These are phyloP conservation scores for Ophiodon elongatus DNA, from an alignment of 2,113 vertebrate species.

Conservation along the genomic window DNA sequence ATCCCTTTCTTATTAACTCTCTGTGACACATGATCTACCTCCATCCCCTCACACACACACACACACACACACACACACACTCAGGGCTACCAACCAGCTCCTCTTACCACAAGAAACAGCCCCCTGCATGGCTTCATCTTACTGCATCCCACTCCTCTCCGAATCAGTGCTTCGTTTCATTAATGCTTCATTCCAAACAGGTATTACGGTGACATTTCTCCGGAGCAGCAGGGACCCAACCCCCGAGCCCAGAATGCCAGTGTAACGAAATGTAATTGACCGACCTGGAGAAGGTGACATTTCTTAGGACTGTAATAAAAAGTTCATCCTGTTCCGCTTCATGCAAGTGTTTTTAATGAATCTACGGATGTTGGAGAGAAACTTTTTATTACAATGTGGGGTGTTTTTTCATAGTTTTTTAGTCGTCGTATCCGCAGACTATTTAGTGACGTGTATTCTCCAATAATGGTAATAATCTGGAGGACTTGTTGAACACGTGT, in stretches of 20 bases:
- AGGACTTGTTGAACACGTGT: background rate
- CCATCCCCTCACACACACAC: conserved; percentile 1
- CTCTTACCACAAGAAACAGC: too few relatives aligned
- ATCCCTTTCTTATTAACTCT: conserved; percentile 81
- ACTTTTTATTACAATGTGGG: background rate
- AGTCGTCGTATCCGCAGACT: background rate
- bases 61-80: conserved; percentile 14
- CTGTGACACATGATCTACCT: conserved; percentile 66
- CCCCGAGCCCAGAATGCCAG: background rate
- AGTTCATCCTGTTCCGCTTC: background rate
- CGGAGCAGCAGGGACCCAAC: conserved; percentile 24
- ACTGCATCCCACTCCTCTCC: background rate
- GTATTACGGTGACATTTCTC: conserved; percentile 44
- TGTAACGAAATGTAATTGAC: conserved; percentile 31
- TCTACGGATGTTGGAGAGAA: background rate
- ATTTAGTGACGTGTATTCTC: background rate
- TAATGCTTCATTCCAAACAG: background rate
- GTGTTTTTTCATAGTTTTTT: background rate
- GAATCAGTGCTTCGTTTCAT: background rate
- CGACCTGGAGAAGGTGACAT: conserved; percentile 31
- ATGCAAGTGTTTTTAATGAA: background rate
- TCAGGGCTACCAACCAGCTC: too few relatives aligned
- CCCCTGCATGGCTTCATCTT: background rate
- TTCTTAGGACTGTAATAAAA: conserved; percentile 6
- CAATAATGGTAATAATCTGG: background rate